phyloP scores from a whole-genome alignment of 2,888 invertebrate species.

The Acleris holmiana region DNA sequence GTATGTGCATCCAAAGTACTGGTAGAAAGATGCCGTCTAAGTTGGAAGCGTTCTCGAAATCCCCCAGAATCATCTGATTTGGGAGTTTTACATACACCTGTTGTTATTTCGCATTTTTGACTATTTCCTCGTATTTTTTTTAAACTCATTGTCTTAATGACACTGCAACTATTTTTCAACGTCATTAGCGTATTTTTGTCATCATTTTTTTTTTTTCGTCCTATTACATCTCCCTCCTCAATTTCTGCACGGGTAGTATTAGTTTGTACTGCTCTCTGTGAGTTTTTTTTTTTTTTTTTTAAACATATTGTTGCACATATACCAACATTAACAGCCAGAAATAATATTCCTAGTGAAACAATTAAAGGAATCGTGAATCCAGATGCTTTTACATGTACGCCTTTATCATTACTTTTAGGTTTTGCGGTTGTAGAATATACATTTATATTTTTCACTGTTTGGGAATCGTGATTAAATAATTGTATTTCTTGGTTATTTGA shows the following conservation, averaged over 20 bases:
- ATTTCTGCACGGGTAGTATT: conserved; percentile 79
- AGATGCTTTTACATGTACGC: conserved; percentile 79
- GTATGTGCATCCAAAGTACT: conserved; percentile 94
- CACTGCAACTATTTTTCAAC: conserved; percentile 83
- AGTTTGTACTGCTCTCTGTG: conserved; percentile 76
- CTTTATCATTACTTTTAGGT: conserved; percentile 48
- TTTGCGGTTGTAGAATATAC: conserved; percentile 55
- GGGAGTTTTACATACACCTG: conserved; percentile 82
- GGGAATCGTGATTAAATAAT: conserved; percentile 65
- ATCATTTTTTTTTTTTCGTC: conserved; percentile 74
- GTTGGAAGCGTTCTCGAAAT: conserved; percentile 85
- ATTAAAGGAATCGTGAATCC: conserved; percentile 86
- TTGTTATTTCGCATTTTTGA: conserved; percentile 81
- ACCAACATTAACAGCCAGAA: conserved; percentile 89
- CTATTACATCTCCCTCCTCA: conserved; percentile 77
- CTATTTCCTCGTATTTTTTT: conserved; percentile 79
- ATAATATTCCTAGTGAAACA: conserved; percentile 87
- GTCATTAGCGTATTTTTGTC: conserved; percentile 73
- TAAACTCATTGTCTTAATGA: conserved; percentile 84
- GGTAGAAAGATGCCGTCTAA: conserved; percentile 89
- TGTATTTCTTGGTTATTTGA: conserved; percentile 69
- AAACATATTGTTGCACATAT: conserved; percentile 88
- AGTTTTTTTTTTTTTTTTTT: conserved; percentile 85
- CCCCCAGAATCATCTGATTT: conserved; percentile 83
- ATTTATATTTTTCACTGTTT: conserved; percentile 62